Percentiles rank a stretch among this genome's conserved stretches.
These are phyloP conservation scores for Bursaphelenchus okinawaensis DNA, from an alignment of 2,888 invertebrate genomes.

Conservation along the genomic window DNA sequence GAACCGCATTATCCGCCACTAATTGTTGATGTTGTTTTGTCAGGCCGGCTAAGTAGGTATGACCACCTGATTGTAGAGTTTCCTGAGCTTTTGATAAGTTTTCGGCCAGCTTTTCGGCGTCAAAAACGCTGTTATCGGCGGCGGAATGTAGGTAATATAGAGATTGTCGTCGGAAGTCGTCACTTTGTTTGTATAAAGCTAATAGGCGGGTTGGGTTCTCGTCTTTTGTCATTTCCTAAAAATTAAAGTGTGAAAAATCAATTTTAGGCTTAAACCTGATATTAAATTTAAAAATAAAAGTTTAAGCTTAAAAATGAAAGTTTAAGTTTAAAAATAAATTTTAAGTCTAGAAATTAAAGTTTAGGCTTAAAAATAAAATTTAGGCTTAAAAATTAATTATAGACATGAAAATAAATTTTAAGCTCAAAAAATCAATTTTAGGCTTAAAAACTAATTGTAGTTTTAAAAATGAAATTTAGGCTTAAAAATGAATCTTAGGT, in stretches of 20 bases:
- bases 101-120: slow-evolving; percentile 13
- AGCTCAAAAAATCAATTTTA: too few species aligned
- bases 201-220: slow-evolving; percentile 30
- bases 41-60: slow-evolving; percentile 18
- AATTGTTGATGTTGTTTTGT: slow-evolving; percentile 18
- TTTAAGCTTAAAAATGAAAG: too few species aligned
- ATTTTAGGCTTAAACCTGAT: slow-evolving; percentile 1
- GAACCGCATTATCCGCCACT: slow-evolving; percentile 18
- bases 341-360: too few species aligned
- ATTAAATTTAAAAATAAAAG: too few species aligned
- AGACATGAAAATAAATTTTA: too few species aligned
- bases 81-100: slow-evolving; percentile 23
- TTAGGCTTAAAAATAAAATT: not conserved
- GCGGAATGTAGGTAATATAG: slow-evolving; percentile 23
- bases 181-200: slow-evolving; percentile 29
- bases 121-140: slow-evolving; percentile 19
- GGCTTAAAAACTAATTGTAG: too few species aligned
- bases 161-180: slow-evolving; percentile 32
- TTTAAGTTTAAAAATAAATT: too few species aligned
- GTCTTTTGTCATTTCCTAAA: slow-evolving; percentile 27
- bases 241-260: not conserved
- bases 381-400: too few species aligned
- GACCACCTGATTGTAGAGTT: slow-evolving; percentile 20
- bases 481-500: too few species aligned
- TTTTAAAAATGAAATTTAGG: too few species aligned